Base-by-base conservation (phyloP, 2,888 invertebrate species). In the Panopea generosa region DNA sequence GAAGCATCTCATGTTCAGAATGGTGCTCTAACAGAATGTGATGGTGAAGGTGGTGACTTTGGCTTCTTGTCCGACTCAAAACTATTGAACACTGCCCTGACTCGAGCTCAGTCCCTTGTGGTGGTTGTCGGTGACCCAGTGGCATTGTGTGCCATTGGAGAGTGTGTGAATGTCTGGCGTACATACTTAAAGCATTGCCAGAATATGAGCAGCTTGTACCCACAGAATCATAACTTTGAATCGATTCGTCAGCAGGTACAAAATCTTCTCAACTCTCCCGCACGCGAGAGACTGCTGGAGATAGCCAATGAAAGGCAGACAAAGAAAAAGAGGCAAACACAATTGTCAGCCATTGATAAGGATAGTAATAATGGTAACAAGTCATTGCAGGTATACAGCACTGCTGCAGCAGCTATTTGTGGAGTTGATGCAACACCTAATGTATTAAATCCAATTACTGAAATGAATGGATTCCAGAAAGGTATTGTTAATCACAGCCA, bases 31-130 rank as follows among this genome's bases (percentile, higher is more conserved):
- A 59, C 77, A 22, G 82, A 83, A 9, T 84, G 84, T 61, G 89
- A 88, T 52, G 87, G 86, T 7, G 87, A 88, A 22, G 67, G 79
- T 16, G 84, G 86, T 16, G 89, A 90, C 65, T 87, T 87, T 63
- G 91, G 90, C 20, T 91, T 92, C 76, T 82, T 91, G 40, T 88
- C 90, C 3, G 90, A 92, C 62, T 73, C 84, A 4, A 91, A 91
- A 69, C 83, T 92, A 26, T 82, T 92, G 18, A 92, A 92, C 80
- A 91, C 92, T 1, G 91, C 91, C 2, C 73, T 92, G 27, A 91
- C 91, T 0, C 72, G 91, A 40, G 89, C 92, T n/a, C 86, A 91
- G 81, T 90, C 89, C 0, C 78, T 88, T 38, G 87, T 92, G 14
- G 89, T 87, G 24, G 87, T 90, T 20, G 88, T 91, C 2, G 91